Evolutionary conservation across 1,140 invertebrate genomes (phyloP).

Genomic region (Drosophila busckii): DNA sequence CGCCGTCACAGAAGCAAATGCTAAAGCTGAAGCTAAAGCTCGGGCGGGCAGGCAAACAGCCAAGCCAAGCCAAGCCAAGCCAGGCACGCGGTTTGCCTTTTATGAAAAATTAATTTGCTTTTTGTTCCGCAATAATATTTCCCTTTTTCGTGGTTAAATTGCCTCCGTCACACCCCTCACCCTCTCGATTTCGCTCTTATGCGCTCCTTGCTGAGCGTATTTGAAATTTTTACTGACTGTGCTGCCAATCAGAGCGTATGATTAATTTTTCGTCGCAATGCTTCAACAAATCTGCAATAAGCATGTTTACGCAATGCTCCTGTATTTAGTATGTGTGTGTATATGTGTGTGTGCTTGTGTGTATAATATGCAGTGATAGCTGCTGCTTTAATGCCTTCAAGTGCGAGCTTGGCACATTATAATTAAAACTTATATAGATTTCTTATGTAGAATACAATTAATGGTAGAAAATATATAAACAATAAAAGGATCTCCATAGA

Average conservation of each 20-base stretch:
- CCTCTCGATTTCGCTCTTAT: background rate
- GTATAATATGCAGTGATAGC: no score
- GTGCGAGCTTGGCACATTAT: no score
- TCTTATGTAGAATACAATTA: no score
- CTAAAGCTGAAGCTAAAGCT: background rate
- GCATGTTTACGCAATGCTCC: background rate
- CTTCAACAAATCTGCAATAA: background rate
- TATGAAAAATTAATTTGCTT: conserved; percentile 76
- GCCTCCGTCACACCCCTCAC: background rate
- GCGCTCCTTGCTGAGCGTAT: background rate
- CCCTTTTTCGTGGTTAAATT: conserved; percentile 30
- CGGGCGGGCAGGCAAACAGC: background rate
- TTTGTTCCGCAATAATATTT: conserved; percentile 74
- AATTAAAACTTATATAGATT: no score
- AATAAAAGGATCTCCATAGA: no score
- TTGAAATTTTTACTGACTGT: conserved; percentile 52
- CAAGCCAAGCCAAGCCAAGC: conserved; percentile 6
- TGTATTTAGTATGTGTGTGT: no score
- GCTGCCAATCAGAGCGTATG: conserved; percentile 71
- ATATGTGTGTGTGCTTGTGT: conserved; percentile 2
- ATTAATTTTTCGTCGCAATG: conserved; percentile 62
- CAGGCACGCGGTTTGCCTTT: conserved; percentile 57
- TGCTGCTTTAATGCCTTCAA: no score
- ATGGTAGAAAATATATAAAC: no score
- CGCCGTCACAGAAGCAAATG: no score